Evolutionary conservation across 92 coral and sea anemone species (phyloP).

Genomic region (Bergia sp.): DNA sequence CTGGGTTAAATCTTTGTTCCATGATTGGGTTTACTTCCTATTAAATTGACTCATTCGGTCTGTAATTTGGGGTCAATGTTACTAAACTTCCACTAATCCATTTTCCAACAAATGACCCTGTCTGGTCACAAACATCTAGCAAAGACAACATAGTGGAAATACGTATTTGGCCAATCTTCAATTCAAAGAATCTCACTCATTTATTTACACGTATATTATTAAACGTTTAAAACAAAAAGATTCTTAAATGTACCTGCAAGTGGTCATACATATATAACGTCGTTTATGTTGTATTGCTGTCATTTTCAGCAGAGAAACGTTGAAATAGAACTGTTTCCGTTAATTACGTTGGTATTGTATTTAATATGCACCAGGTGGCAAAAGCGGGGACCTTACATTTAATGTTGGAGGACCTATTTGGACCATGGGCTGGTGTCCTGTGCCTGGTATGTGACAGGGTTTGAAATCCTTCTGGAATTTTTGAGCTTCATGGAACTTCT

Average conservation of each 20-base stretch:
- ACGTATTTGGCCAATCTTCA: background rate
- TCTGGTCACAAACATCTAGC: background rate
- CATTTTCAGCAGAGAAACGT: too few species aligned
- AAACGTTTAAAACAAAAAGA: too few species aligned
- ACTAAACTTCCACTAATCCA: too few species aligned
- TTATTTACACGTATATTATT: background rate
- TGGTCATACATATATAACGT: background rate
- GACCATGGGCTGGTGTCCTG: conserved; percentile 96
- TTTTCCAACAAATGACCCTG: too few species aligned
- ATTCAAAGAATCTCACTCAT: background rate
- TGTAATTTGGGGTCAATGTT: too few species aligned
- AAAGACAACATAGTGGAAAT: background rate
- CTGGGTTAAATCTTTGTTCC: too few species aligned
- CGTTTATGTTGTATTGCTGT: background rate
- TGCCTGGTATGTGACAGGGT: conserved; percentile 67
- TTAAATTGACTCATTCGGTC: too few species aligned
- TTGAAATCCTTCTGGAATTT: too few species aligned
- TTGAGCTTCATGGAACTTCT: too few species aligned
- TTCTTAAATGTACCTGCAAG: background rate
- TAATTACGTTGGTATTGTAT: too few species aligned
- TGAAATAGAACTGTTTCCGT: too few species aligned
- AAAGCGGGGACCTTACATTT: conserved; percentile 78
- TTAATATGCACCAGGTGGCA: conserved; percentile 58
- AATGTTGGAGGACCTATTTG: conserved; percentile 96
- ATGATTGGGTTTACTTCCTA: too few species aligned